Evolutionary conservation across 2,113 vertebrate genomes (phyloP).

Genomic region (Spea bombifrons): DNA sequence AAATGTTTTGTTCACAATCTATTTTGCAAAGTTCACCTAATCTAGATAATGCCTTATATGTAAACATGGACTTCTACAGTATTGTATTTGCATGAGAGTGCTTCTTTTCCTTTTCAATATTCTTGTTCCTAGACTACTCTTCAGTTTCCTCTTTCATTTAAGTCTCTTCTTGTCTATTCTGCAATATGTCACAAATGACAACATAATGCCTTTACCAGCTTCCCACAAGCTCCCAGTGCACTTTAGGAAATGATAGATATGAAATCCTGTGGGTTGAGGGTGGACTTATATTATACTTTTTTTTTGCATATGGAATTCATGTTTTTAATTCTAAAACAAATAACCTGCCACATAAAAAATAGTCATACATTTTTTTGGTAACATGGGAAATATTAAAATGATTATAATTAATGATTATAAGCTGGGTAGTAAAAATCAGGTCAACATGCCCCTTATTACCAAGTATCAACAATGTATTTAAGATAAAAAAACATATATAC

Average conservation of each 20-base stretch:
- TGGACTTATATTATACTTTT: constrained; percentile 58
- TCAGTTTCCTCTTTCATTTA: too few species aligned
- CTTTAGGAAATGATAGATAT: constrained; percentile 71
- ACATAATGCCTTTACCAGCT: constrained; percentile 84
- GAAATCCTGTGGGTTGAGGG: constrained; percentile 64
- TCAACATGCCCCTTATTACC: too few species aligned
- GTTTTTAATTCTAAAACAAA: constrained; percentile 14
- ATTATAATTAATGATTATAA: too few species aligned
- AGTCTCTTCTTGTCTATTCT: constrained; percentile 67
- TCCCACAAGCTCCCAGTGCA: constrained; percentile 70
- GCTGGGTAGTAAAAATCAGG: too few species aligned
- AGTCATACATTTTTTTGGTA: too few species aligned
- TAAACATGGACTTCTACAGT: constrained; percentile 25
- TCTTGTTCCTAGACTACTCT: constrained; percentile 50
- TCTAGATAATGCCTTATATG: too few species aligned
- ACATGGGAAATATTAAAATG: too few species aligned
- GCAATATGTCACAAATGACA: constrained; percentile 72
- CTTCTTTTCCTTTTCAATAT: constrained; percentile 53
- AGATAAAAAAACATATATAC: too few species aligned
- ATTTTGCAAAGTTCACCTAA: too few species aligned
- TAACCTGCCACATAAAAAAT: too few species aligned
- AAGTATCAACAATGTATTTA: too few species aligned
- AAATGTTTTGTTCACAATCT: too few species aligned
- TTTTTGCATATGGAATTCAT: constrained; percentile 63
- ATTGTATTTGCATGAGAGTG: constrained; percentile 59